These are phyloP conservation scores for Trogon melanurus DNA, from an alignment of 2,113 vertebrate genomes.

Conservation along the genomic window DNA sequence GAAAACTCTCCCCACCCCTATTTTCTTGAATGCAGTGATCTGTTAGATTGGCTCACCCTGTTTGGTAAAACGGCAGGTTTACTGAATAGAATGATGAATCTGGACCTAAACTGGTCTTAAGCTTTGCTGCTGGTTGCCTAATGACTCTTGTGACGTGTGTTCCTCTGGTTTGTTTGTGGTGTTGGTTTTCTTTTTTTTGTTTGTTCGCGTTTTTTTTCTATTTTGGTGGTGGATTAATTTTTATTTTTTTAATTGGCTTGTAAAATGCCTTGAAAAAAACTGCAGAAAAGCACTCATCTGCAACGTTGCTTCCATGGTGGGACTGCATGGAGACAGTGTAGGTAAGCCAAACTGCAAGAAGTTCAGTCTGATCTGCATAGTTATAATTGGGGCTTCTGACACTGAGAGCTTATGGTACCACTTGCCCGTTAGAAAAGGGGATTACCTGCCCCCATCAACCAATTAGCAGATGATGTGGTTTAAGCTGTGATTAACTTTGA, in stretches of 20 bases:
- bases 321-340: neutral
- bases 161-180: neutral
- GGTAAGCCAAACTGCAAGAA: neutral
- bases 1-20: neutral
- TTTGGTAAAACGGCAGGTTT: neutral
- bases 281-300: neutral
- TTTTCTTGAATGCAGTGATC: neutral
- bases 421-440: neutral
- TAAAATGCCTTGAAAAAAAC: neutral
- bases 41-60: neutral
- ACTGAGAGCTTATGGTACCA: neutral
- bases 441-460: neutral
- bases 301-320: neutral
- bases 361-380: neutral
- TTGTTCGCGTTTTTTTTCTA: too few species aligned
- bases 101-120: neutral
- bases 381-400: neutral
- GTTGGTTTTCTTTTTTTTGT: too few species aligned
- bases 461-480: neutral
- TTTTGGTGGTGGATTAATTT: too few species aligned
- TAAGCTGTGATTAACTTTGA: neutral
- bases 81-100: neutral
- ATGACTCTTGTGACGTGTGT: neutral
- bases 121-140: neutral
- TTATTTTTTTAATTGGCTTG: neutral